phyloP scores from a whole-genome alignment of 2,113 vertebrate genomes.

The Sisor rabdophorus region DNA sequence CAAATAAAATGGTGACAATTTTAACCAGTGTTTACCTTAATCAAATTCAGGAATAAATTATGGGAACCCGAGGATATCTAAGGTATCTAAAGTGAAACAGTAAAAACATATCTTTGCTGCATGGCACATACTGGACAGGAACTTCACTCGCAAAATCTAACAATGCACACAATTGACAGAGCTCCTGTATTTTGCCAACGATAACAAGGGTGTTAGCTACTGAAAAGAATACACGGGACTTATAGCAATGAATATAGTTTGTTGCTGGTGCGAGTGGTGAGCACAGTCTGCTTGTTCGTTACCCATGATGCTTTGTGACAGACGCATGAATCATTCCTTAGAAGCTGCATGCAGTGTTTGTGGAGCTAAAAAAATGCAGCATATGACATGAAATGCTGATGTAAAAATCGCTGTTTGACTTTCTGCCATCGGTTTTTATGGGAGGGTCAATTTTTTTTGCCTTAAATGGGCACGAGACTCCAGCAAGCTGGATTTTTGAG shows the following conservation, averaged over 20 bases:
- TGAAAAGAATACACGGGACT: conserved; percentile 31
- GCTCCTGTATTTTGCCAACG: conserved; percentile 39
- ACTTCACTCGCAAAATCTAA: conserved; percentile 22
- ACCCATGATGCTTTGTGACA: conserved; percentile 44
- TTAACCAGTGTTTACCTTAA: conserved; percentile 1
- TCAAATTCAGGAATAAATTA: conserved; percentile 14
- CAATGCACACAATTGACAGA: conserved; percentile 37
- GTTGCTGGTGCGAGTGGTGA: conserved; percentile 13
- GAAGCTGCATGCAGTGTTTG: conserved; percentile 42
- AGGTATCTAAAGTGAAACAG: conserved; percentile 28
- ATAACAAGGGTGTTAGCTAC: conserved; percentile 42
- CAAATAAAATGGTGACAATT: conserved; percentile 37
- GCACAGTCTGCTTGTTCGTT: conserved; percentile 11
- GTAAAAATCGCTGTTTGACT: conserved; percentile 40
- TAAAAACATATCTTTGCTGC: conserved; percentile 17
- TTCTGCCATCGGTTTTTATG: conserved; percentile 37
- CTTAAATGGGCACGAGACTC: conserved; percentile 48
- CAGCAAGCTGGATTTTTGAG: conserved; percentile 29
- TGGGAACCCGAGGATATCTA: conserved; percentile 1
- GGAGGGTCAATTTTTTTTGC: conserved; percentile 40
- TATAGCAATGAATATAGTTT: background rate
- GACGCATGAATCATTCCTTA: conserved; percentile 34
- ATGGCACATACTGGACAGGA: conserved; percentile 35
- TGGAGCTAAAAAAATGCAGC: conserved; percentile 29
- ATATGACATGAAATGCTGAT: conserved; percentile 24